A percentile compares a stretch with the other conserved stretches of the same genome.
Evolutionary conservation across 2,888 invertebrate species (phyloP).

Genomic region (Encarsia formosa): DNA sequence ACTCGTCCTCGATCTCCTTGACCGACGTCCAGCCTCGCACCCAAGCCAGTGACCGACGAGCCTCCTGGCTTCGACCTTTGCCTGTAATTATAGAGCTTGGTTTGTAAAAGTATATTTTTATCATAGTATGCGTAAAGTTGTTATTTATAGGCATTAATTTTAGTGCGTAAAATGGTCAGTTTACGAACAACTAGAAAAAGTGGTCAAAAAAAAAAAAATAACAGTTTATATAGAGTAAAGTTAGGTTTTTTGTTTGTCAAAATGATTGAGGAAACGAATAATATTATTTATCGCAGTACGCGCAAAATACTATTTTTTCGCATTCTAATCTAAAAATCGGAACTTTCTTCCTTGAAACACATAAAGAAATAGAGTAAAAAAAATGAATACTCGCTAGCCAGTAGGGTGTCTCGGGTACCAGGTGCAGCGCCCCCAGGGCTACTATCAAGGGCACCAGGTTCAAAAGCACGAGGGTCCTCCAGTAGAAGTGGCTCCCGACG

Average conservation of each 20-base stretch:
- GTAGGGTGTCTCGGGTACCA: conserved; percentile 13
- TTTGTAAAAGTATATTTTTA: background rate
- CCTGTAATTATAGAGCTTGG: background rate
- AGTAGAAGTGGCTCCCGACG: conserved; percentile 2
- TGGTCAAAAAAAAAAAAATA: background rate
- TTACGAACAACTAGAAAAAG: no score
- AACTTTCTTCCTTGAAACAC: no score
- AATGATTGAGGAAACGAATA: background rate
- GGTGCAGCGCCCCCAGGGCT: background rate
- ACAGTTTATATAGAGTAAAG: background rate
- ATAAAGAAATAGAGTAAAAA: no score
- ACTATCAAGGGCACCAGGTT: background rate
- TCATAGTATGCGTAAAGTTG: background rate
- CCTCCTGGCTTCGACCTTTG: conserved; percentile 2
- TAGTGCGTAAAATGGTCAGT: no score
- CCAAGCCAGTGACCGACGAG: conserved; percentile 4
- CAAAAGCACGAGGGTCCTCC: conserved; percentile 6
- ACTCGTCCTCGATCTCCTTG: background rate
- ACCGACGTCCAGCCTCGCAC: conserved; percentile 15
- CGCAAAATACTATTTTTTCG: no score
- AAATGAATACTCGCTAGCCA: conserved; percentile 16
- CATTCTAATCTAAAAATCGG: no score
- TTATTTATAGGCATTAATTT: no score
- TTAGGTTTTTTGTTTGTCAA: background rate
- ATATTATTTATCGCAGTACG: no score